These are phyloP conservation scores for Arctia plantaginis DNA, from an alignment of 2,888 invertebrate species.

Conservation along the genomic window DNA sequence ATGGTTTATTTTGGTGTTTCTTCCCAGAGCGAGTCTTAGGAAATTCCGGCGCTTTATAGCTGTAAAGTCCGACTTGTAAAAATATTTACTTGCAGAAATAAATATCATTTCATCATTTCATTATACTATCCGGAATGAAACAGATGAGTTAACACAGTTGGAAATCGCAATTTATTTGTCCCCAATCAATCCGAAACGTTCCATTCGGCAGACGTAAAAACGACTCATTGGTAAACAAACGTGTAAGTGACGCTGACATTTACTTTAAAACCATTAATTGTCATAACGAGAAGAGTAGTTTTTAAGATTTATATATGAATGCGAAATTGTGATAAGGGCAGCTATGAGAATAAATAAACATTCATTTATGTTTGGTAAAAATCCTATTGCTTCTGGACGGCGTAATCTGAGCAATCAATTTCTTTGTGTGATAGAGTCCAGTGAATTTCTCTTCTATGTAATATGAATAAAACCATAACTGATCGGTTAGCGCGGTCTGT, in stretches of 20 bases:
- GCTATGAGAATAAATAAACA: conserved; percentile 24
- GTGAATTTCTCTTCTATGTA: neutral
- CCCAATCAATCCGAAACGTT: conserved; percentile 42
- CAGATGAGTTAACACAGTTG: conserved; percentile 29
- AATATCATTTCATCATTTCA: no score
- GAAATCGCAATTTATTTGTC: conserved; percentile 33
- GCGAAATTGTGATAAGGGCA: neutral
- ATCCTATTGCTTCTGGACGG: conserved; percentile 14
- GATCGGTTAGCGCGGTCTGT: conserved; percentile 7
- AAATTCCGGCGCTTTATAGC: no score
- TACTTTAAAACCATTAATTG: conserved; percentile 12
- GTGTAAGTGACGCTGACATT: conserved; percentile 16
- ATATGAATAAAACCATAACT: neutral
- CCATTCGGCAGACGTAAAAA: conserved; percentile 33
- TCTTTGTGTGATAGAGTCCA: neutral
- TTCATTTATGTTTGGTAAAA: conserved; percentile 27
- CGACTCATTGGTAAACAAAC: conserved; percentile 42
- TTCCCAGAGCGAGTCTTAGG: no score
- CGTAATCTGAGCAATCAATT: conserved; percentile 8
- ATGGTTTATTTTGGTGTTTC: no score
- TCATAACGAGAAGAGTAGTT: conserved; percentile 6
- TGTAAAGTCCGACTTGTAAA: no score
- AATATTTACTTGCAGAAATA: no score
- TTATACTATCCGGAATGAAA: conserved; percentile 3
- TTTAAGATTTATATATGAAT: conserved; percentile 13